These are phyloP conservation scores for Leucophenga maculata DNA, from an alignment of 2,888 invertebrate species.

Conservation along the genomic window DNA sequence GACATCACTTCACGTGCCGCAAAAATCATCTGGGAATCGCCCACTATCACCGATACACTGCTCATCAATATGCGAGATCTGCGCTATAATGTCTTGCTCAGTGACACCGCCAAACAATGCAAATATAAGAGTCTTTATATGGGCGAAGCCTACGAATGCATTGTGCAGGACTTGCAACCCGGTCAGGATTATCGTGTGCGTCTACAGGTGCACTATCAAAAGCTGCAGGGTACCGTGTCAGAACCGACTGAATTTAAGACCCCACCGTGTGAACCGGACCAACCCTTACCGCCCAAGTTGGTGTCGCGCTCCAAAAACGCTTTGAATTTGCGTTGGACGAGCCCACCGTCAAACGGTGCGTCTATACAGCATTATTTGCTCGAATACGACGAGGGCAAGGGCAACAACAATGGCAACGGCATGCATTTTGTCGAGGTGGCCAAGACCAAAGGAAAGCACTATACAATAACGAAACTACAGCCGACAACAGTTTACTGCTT, in stretches of 20 bases:
- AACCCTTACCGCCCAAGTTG: constrained; percentile 82
- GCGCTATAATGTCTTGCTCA: constrained; percentile 86
- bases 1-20: constrained; percentile 89
- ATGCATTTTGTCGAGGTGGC: constrained; percentile 81
- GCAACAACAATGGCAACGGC: constrained; percentile 69
- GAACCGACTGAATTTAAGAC: constrained; percentile 87
- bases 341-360: constrained; percentile 85
- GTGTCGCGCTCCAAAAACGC: constrained; percentile 81
- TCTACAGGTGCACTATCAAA: constrained; percentile 82
- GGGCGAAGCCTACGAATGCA: constrained; percentile 83
- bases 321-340: constrained; percentile 81
- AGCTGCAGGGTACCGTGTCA: constrained; percentile 82
- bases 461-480: constrained; percentile 82
- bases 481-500: constrained; percentile 87
- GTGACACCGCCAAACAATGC: constrained; percentile 84
- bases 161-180: constrained; percentile 87
- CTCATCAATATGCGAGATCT: constrained; percentile 72
- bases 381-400: constrained; percentile 82
- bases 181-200: constrained; percentile 91
- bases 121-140: constrained; percentile 89
- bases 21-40: constrained; percentile 86
- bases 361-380: constrained; percentile 83
- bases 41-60: constrained; percentile 68
- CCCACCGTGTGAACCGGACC: constrained; percentile 86
- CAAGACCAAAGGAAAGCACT: constrained; percentile 82